A percentile compares a stretch with the other conserved stretches of the same genome.
phyloP scores from a whole-genome alignment of 2,113 vertebrate species.

The Camarhynchus parvulus region DNA sequence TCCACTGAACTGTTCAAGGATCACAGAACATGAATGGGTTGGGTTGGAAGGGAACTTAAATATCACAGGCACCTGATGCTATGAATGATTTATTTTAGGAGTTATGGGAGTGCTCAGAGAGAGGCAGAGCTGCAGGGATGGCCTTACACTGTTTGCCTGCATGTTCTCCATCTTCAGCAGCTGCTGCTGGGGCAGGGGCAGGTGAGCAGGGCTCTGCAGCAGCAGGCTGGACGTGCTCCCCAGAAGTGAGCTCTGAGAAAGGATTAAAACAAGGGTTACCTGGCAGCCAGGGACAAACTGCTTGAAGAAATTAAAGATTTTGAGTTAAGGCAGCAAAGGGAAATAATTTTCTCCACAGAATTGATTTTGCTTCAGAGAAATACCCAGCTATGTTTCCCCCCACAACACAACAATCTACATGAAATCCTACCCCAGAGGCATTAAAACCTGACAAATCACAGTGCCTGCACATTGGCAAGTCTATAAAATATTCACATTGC shows the following conservation, averaged over 20 bases:
- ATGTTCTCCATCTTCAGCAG: conserved; percentile 89
- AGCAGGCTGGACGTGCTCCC: conserved; percentile 81
- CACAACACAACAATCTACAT: not conserved
- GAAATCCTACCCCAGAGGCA: not conserved
- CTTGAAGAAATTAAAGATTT: not conserved
- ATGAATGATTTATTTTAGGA: not conserved
- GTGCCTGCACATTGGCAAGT: not conserved
- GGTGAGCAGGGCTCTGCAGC: conserved; percentile 88
- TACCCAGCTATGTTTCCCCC: not conserved
- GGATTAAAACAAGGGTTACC: not conserved
- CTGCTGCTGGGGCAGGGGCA: conserved; percentile 88
- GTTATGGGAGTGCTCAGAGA: not conserved
- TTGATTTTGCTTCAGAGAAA: not conserved
- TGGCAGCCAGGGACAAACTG: not conserved
- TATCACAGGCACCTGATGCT: not conserved
- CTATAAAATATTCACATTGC: not conserved
- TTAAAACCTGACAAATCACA: not conserved
- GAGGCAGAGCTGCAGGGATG: not conserved
- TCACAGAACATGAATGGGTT: fast-evolving
- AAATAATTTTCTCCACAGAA: not conserved
- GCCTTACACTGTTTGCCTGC: conserved; percentile 87
- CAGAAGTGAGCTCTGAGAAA: conserved; percentile 82
- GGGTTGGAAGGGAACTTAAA: not conserved
- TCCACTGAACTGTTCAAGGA: not conserved
- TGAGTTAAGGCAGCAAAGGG: not conserved